Conservation (phyloP, 2,113 vertebrate genomes). For the Heterotis niloticus region DNA sequence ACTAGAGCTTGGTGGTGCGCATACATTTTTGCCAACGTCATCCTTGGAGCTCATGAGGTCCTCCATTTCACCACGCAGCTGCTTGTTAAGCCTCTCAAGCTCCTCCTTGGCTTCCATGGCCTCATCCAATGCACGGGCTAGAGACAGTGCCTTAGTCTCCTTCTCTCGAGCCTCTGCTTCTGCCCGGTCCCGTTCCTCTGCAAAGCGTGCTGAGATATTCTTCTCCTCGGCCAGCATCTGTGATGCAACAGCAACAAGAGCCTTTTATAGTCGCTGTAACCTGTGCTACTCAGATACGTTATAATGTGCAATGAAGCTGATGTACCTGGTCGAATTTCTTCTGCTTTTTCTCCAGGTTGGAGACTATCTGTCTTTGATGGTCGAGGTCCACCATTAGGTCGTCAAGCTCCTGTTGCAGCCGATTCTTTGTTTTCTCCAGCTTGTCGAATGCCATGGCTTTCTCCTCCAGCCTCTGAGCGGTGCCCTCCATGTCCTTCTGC, state of each 20-base stretch:
- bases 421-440: constrained; percentile 94
- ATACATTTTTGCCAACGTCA: constrained; percentile 92
- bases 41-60: constrained; percentile 97
- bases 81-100: constrained; percentile 89
- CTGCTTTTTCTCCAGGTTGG: constrained; percentile 96
- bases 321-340: constrained; percentile 94
- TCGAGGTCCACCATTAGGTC: constrained; percentile 91
- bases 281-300: no score
- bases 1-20: constrained; percentile 35
- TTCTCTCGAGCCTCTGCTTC: constrained; percentile 94
- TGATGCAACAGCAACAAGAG: background rate
- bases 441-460: constrained; percentile 88
- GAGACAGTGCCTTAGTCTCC: constrained; percentile 88
- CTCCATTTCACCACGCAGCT: constrained; percentile 91
- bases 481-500: constrained; percentile 82
- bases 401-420: constrained; percentile 94
- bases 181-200: constrained; percentile 87
- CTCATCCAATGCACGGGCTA: constrained; percentile 85
- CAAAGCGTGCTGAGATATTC: constrained; percentile 83
- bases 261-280: no score
- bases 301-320: no score
- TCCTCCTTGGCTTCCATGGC: constrained; percentile 90
- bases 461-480: constrained; percentile 85
- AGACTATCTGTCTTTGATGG: constrained; percentile 92
- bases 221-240: constrained; percentile 94